Percentiles rank a stretch among this genome's conserved stretches.
Evolutionary conservation across 92 coral and sea anemone genomes (phyloP).

Genomic region (Porites cylindrica): DNA sequence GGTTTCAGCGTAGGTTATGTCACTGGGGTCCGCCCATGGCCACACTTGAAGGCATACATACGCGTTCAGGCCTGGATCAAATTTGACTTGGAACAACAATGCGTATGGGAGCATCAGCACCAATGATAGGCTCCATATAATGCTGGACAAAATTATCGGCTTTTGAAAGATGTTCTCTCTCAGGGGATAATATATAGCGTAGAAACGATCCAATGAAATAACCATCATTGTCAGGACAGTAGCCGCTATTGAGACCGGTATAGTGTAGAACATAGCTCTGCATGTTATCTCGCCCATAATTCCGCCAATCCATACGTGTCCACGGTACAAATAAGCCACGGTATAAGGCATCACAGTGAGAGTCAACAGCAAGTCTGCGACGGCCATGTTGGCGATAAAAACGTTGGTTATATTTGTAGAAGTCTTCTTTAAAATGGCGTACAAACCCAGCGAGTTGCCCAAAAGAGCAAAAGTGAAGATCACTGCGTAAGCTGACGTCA

Average conservation of each 20-base stretch:
- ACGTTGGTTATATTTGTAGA: slow-evolving; percentile 30
- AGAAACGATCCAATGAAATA: slow-evolving; percentile 50
- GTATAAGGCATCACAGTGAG: slow-evolving; percentile 47
- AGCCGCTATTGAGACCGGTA: slow-evolving; percentile 50
- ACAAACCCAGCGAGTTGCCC: slow-evolving; percentile 59
- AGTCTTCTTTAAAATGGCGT: slow-evolving; percentile 30
- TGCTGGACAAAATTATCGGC: slow-evolving; percentile 30
- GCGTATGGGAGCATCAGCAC: slow-evolving; percentile 24
- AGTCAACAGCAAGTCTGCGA: slow-evolving; percentile 55
- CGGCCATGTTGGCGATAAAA: slow-evolving; percentile 62
- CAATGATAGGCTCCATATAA: slow-evolving; percentile 50
- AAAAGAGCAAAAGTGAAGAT: slow-evolving; percentile 31
- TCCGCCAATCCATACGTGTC: slow-evolving; percentile 54
- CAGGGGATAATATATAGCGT: slow-evolving; percentile 55
- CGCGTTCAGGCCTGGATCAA: background rate
- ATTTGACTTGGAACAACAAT: slow-evolving; percentile 17
- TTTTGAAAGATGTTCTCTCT: slow-evolving; percentile 29
- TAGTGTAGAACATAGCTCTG: slow-evolving; percentile 1
- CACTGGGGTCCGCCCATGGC: slow-evolving; percentile 32
- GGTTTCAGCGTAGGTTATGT: background rate
- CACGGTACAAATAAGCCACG: slow-evolving; percentile 19
- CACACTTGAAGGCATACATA: slow-evolving; percentile 24
- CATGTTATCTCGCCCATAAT: slow-evolving; percentile 40
- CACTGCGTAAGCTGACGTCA: slow-evolving; percentile 40
- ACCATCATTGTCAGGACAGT: slow-evolving; percentile 56